phyloP scores from a whole-genome alignment of 1,140 invertebrate species.

The Scaptomyza pallida region DNA sequence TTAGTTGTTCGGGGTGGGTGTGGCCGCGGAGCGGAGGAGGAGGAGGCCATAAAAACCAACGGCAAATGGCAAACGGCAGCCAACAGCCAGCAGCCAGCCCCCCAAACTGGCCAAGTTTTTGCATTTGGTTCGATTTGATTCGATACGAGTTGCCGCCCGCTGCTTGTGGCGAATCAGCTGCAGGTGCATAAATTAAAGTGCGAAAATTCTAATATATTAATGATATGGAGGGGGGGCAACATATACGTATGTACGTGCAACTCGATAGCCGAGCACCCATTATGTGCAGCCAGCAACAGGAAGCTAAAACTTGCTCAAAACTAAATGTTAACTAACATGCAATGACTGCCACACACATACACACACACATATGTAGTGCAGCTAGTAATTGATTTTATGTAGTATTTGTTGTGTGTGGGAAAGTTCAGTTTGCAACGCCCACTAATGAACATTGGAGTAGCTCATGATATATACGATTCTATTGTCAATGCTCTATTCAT shows the following conservation, averaged over 20 bases:
- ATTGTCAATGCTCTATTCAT: slow-evolving; percentile 56
- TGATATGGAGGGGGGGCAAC: slow-evolving; percentile 60
- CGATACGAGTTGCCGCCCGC: slow-evolving; percentile 20
- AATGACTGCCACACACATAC: slow-evolving; percentile 47
- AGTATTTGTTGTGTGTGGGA: slow-evolving; percentile 62
- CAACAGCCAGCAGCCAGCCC: slow-evolving; percentile 14
- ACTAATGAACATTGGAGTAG: slow-evolving; percentile 44
- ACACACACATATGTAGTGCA: slow-evolving; percentile 27
- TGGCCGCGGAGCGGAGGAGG: slow-evolving; percentile 47
- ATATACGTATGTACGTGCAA: slow-evolving; percentile 1
- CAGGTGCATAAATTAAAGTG: slow-evolving; percentile 82
- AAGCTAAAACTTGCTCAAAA: slow-evolving; percentile 61
- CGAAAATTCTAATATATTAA: slow-evolving; percentile 80
- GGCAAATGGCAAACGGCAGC: slow-evolving; percentile 37
- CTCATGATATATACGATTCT: slow-evolving; percentile 58
- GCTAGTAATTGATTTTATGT: slow-evolving; percentile 66
- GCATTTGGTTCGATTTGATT: slow-evolving; percentile 1
- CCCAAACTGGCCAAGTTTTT: not conserved
- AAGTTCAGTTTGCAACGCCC: slow-evolving; percentile 78
- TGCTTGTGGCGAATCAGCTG: slow-evolving; percentile 67
- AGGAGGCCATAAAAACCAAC: slow-evolving; percentile 57
- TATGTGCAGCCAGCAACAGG: slow-evolving; percentile 49
- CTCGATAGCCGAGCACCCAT: slow-evolving; percentile 47
- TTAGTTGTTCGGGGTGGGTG: slow-evolving; percentile 72
- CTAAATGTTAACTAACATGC: slow-evolving; percentile 77